These are phyloP conservation scores for Enteromius argenteus DNA, from an alignment of 2,797 vertebrate species.

Conservation along the genomic window DNA sequence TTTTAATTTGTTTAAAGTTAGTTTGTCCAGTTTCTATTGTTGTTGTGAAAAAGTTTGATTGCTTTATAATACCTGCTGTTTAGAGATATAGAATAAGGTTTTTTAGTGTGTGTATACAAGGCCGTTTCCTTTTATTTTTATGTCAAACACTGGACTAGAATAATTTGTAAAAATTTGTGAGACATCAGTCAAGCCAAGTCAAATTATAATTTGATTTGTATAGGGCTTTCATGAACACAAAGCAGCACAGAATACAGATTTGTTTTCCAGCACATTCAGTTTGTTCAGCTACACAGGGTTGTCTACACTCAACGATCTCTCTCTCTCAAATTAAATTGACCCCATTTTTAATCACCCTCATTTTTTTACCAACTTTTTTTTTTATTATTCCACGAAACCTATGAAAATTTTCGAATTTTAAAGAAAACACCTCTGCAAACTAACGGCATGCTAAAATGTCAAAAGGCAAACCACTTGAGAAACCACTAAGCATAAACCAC, in stretches of 20 bases:
- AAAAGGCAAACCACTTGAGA: constrained; percentile 66
- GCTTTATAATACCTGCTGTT: constrained; percentile 99
- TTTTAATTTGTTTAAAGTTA: constrained; percentile 89
- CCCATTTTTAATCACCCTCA: not conserved
- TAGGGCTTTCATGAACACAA: constrained; percentile 55
- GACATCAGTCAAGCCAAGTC: constrained; percentile 57
- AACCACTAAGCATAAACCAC: constrained; percentile 67
- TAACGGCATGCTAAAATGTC: not conserved
- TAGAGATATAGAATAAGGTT: constrained; percentile 93
- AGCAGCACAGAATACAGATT: constrained; percentile 74
- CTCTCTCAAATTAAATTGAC: not conserved
- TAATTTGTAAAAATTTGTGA: constrained; percentile 82
- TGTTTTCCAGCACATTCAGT: constrained; percentile 57
- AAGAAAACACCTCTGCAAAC: not conserved
- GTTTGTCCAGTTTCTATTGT: constrained; percentile 14
- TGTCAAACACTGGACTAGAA: constrained; percentile 99
- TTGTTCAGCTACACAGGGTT: constrained; percentile 19
- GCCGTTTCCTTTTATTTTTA: constrained; percentile 88
- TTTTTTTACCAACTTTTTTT: not conserved
- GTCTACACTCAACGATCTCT: constrained; percentile 28
- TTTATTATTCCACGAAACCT: constrained; percentile 23
- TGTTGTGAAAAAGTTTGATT: constrained; percentile 84
- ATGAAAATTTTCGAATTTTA: constrained; percentile 59
- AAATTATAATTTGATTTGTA: constrained; percentile 22
- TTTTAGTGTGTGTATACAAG: constrained; percentile 75